Evolutionary conservation across 2,113 vertebrate genomes (phyloP), one percentile per base, ranked within the genome.

Genomic region (Anoplopoma fimbria): DNA sequence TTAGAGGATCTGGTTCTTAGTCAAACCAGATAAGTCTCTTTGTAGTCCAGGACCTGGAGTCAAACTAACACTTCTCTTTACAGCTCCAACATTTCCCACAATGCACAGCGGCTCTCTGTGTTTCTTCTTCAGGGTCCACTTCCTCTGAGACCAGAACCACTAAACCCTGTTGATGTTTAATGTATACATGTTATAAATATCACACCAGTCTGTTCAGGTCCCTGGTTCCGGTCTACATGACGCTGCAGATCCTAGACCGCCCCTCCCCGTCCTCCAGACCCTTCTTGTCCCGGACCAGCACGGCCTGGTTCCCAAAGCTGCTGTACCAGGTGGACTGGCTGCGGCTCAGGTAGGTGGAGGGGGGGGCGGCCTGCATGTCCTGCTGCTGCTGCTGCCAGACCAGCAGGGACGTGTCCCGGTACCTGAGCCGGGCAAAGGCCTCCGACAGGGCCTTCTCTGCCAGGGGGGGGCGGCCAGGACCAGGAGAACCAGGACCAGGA

Each of bases 341-440:
- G 51, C 98, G 94, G 92, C 87, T 96, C 86, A 99, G 95, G 93
- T 99, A 99, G 0, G 95, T 96, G 58, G 93, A 84, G 0, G 97
- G 97, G 0, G 95, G 95, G 0, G 87, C 92, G 0, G 81, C 84
- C 77, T 96, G 93, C 83, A 97, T 58, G 1, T 96, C 86, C 88
- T 93, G 94, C 92, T 98, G 97, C 92, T 99, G 97, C 93, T 97
- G 98, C 85, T 96, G 97, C 98, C 98, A 99, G 86, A 99, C 94
- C 53, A 98, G 94, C 89, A 99, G 82, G 0, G 98, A 98, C 0
- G 97, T 95, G 95, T 99, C 97, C 23, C 92, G 58, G 95, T 96
- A 99, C 6, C 98, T 90, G 3, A 97, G 94, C 15, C 96, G 93
- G 3, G 93, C 95, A 0, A 93, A 95, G 27, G 92, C 84, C 81